A percentile compares a stretch with the other conserved stretches of the same genome.
phyloP scores from a whole-genome alignment of 2,797 vertebrate species.

The Delichon dasypus region DNA sequence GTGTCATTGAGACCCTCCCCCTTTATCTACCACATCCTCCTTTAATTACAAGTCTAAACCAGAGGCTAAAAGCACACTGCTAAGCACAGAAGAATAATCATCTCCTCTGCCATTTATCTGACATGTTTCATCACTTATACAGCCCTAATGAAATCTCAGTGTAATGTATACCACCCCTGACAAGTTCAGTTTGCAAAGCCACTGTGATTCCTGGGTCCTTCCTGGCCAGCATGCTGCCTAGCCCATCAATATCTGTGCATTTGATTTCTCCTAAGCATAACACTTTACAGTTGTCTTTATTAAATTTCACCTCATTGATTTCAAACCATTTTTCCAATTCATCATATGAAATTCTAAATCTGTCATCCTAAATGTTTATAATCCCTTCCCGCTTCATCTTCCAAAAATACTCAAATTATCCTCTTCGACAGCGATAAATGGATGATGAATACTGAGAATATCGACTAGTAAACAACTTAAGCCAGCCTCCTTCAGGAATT shows the following conservation, averaged over 20 bases:
- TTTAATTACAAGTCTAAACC: background rate
- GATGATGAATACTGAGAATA: conserved; percentile 32
- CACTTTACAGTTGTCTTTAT: conserved; percentile 30
- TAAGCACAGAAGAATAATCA: background rate
- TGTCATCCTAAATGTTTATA: background rate
- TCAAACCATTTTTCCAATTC: conserved; percentile 34
- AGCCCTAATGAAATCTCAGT: background rate
- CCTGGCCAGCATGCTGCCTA: background rate
- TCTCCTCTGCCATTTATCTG: background rate
- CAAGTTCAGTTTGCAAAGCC: background rate
- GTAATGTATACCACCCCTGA: background rate
- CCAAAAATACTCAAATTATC: conserved; percentile 23
- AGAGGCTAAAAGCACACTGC: background rate
- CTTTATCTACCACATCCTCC: background rate
- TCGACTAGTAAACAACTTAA: conserved; percentile 47
- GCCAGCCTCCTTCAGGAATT: conserved; percentile 35
- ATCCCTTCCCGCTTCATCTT: background rate
- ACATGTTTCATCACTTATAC: background rate
- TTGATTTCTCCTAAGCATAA: conserved; percentile 55
- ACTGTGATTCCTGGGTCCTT: background rate
- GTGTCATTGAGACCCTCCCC: background rate
- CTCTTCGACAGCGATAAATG: background rate
- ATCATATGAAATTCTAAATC: conserved; percentile 37
- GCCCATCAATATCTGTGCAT: background rate
- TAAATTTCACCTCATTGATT: conserved; percentile 55